phyloP scores from a whole-genome alignment of 2,888 invertebrate genomes.

The Hydropsyche betteni region DNA sequence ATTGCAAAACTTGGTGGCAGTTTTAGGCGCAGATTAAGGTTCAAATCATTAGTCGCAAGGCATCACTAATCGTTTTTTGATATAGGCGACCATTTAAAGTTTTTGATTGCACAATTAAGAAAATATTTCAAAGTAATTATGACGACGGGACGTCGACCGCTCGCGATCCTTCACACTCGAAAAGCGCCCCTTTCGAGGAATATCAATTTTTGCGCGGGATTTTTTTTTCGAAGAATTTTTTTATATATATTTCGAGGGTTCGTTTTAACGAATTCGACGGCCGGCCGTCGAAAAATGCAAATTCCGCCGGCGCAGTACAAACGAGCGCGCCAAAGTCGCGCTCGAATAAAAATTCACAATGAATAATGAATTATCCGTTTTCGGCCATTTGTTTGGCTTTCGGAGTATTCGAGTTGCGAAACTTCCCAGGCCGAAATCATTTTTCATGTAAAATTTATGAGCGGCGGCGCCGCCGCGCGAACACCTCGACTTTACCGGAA shows the following conservation, averaged over 20 bases:
- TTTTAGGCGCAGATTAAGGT: conserved; percentile 48
- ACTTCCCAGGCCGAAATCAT: conserved; percentile 46
- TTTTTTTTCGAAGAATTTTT: too few species aligned
- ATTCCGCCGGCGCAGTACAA: conserved; percentile 14
- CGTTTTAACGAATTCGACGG: too few species aligned
- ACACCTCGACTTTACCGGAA: conserved; percentile 11
- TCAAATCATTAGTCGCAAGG: conserved; percentile 51
- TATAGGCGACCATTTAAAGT: conserved; percentile 44
- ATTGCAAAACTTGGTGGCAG: conserved; percentile 51
- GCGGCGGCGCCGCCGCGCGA: conserved; percentile 21
- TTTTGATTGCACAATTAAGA: conserved; percentile 49
- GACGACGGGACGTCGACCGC: background rate
- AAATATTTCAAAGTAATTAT: conserved; percentile 35
- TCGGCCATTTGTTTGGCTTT: conserved; percentile 49
- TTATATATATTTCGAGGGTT: too few species aligned
- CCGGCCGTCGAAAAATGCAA: conserved; percentile 12
- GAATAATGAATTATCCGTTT: conserved; percentile 49
- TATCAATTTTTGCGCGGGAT: background rate
- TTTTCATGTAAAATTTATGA: conserved; percentile 50
- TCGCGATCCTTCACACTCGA: background rate
- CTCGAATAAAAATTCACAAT: conserved; percentile 27
- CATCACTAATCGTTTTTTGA: conserved; percentile 50
- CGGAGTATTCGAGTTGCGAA: conserved; percentile 31
- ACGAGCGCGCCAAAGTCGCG: conserved; percentile 13
- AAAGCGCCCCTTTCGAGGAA: background rate